Evolutionary conservation across 2,888 invertebrate genomes (phyloP), one percentile per base, ranked within the genome.

Genomic region (Drosophila sordidula): DNA sequence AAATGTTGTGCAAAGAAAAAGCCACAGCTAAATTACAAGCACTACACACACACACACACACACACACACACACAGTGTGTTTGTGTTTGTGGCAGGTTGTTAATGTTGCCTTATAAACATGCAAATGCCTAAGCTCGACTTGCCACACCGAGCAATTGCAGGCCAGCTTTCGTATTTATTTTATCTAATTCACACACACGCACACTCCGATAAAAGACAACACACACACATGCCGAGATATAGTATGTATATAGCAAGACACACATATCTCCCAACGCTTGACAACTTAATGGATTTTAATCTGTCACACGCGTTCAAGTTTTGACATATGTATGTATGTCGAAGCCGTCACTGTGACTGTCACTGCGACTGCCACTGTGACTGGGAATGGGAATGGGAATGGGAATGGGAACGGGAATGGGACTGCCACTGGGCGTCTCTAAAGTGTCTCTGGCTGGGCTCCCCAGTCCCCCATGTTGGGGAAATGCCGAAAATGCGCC

Each of bases 221-320:
- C 18, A 64, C 18, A 2, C 18, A 26, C 11, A 34, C 4, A 12
- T 18, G 49, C 1, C 32, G 22, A 18, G 25, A 9, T 3, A 18
- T 1, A 26, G 22, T 11, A 25, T 9, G 22, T 18, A 39, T 22
- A 9, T 8, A 14, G 4, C 8, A 14, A 14, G 16, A 18, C 42
- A n/a, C 4, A 18, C 9, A 56, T 25, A 44, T 59, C 46, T 70
- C 45, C 38, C 69, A 34, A 63, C 42, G 59, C 73, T 78, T 90
- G 89, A 90, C 89, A 90, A 90, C 89, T 90, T 90, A 90, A 90
- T 90, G 89, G 89, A 90, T 90, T 90, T 90, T 90, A 90, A 90
- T 90, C 90, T 90, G 89, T 90, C 89, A 90, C 90, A 87, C 75
- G 84, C 74, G 78, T 67, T 84, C 87, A 85, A 87, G 50, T 80